Conservation (phyloP, 2,797 vertebrate genomes). For the Sebastes trivittatus region DNA sequence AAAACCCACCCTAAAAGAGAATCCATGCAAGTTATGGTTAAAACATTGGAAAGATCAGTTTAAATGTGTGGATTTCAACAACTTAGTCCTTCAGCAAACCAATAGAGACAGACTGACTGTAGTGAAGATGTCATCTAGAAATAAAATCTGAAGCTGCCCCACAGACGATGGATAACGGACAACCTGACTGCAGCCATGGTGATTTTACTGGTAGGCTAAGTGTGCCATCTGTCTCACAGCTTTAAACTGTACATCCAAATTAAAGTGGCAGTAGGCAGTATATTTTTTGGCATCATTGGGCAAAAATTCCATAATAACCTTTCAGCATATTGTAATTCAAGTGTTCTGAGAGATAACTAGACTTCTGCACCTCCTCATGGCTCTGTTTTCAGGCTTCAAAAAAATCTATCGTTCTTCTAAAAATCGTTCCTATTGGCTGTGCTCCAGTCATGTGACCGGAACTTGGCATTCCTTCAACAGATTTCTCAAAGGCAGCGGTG, state of each 20-base stretch:
- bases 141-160: neutral
- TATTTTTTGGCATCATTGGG: too few relatives aligned
- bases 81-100: neutral
- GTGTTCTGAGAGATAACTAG: too few relatives aligned
- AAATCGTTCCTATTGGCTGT: too few relatives aligned
- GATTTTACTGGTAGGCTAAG: neutral
- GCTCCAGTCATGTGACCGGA: too few relatives aligned
- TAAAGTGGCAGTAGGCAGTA: too few relatives aligned
- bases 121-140: neutral
- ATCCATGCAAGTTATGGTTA: neutral
- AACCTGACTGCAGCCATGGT: neutral
- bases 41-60: neutral
- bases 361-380: too few relatives aligned
- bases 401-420: too few relatives aligned
- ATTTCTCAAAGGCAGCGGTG: too few relatives aligned
- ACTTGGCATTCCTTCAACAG: too few relatives aligned
- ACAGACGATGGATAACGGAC: neutral
- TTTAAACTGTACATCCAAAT: slow-evolving; percentile 25
- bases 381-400: too few relatives aligned
- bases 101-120: neutral
- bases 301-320: too few relatives aligned
- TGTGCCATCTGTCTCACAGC: slow-evolving; percentile 10
- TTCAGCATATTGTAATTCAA: too few relatives aligned
- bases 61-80: neutral
- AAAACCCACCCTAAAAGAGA: neutral